These are phyloP conservation scores for Malurus splendens DNA, from an alignment of 2,797 vertebrate genomes.

Conservation along the genomic window DNA sequence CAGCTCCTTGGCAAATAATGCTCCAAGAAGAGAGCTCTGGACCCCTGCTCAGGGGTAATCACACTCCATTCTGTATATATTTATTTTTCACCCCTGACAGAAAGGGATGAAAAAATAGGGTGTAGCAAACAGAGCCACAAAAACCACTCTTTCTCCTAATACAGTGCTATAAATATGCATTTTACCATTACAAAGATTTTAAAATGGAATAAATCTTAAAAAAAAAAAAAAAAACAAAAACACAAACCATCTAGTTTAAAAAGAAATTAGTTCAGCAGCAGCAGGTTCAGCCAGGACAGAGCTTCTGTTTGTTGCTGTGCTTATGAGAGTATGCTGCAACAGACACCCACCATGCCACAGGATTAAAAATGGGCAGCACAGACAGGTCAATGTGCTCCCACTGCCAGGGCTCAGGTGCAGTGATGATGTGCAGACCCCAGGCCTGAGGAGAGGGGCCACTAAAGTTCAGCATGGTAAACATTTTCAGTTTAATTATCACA, in stretches of 20 bases:
- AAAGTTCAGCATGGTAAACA: neutral
- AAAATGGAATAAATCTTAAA: neutral
- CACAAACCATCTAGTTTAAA: neutral
- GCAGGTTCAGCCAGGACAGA: neutral
- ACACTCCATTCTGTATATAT: neutral
- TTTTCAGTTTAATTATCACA: neutral
- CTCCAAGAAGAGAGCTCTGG: neutral
- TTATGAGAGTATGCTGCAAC: neutral
- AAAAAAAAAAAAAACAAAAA: neutral
- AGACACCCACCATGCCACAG: neutral
- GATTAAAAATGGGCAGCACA: neutral
- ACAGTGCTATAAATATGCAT: neutral
- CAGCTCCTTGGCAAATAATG: neutral
- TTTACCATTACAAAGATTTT: neutral
- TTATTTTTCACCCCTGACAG: neutral
- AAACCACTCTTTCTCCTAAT: neutral
- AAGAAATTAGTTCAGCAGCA: neutral
- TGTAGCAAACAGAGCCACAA: neutral
- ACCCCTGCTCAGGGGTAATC: neutral
- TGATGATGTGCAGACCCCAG: neutral
- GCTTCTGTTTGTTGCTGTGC: neutral
- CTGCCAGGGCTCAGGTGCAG: neutral
- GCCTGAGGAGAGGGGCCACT: neutral
- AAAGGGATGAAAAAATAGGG: neutral
- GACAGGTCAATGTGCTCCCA: accelerated